Conservation (phyloP, 2,888 invertebrate genomes). For the Drosophila kokeensis region DNA sequence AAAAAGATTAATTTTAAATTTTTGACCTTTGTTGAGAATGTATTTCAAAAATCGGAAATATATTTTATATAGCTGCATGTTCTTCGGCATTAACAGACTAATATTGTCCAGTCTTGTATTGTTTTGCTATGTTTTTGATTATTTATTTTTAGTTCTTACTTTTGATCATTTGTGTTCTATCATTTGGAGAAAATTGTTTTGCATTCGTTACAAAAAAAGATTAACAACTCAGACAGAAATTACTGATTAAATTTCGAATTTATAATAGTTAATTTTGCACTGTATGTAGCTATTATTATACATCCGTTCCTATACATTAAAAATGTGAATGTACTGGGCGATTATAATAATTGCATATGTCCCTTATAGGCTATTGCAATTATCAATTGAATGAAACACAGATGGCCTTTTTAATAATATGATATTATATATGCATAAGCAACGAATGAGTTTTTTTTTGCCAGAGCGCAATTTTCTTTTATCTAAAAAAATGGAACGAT, state of each 20-base stretch:
- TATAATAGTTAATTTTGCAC: not conserved
- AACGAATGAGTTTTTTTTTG: not conserved
- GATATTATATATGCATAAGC: not conserved
- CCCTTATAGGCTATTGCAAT: not conserved
- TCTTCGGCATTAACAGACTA: not conserved
- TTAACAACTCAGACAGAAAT: not conserved
- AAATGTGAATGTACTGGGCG: not conserved
- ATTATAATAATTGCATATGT: not conserved
- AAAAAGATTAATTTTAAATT: no score
- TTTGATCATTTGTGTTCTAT: not conserved
- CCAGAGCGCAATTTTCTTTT: not conserved
- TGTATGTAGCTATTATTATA: not conserved
- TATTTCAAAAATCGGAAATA: no score
- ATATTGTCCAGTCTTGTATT: not conserved
- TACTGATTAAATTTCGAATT: not conserved
- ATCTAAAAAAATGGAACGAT: not conserved
- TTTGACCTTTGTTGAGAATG: no score
- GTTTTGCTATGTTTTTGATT: not conserved
- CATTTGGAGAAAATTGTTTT: not conserved
- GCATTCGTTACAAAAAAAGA: not conserved
- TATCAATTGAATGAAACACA: not conserved
- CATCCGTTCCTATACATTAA: not conserved
- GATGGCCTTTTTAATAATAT: not conserved
- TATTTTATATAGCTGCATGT: not conserved
- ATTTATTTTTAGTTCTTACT: not conserved